A percentile compares a stretch with the other conserved stretches of the same genome.
These are phyloP conservation scores for Calliopum simillimum DNA, from an alignment of 2,888 invertebrate species.

Conservation along the genomic window DNA sequence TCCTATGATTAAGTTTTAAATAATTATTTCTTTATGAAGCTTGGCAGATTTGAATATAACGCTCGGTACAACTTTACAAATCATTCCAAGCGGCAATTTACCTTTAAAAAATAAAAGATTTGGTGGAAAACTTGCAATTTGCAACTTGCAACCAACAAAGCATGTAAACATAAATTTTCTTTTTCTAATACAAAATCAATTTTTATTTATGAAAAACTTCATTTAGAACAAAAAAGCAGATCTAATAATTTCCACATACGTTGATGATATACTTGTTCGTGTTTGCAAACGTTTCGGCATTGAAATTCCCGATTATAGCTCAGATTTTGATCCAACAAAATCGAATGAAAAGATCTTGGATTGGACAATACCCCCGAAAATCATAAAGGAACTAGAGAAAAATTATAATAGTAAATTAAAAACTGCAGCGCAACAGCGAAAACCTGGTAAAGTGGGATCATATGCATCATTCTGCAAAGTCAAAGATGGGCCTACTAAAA, in stretches of 20 bases:
- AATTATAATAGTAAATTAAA: slow-evolving; percentile 69
- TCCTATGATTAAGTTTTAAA: neutral
- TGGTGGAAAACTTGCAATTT: slow-evolving; percentile 89
- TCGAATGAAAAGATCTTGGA: slow-evolving; percentile 67
- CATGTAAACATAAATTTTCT: slow-evolving; percentile 75
- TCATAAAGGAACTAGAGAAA: slow-evolving; percentile 74
- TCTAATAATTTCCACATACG: slow-evolving; percentile 87
- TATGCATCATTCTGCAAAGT: slow-evolving; percentile 37
- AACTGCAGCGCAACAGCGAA: slow-evolving; percentile 51
- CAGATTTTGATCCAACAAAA: slow-evolving; percentile 76
- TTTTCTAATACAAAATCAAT: slow-evolving; percentile 9
- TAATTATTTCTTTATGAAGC: slow-evolving; percentile 70
- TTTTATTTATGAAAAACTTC: slow-evolving; percentile 11
- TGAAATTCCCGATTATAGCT: slow-evolving; percentile 79
- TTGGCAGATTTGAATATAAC: slow-evolving; percentile 93
- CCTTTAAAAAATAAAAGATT: slow-evolving; percentile 87
- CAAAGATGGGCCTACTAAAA: slow-evolving; percentile 38
- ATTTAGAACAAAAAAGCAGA: slow-evolving; percentile 89
- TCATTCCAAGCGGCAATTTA: slow-evolving; percentile 94
- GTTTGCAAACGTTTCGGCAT: slow-evolving; percentile 81
- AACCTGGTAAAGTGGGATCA: slow-evolving; percentile 47
- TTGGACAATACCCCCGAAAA: slow-evolving; percentile 78
- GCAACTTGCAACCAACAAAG: slow-evolving; percentile 98
- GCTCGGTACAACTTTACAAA: slow-evolving; percentile 97
- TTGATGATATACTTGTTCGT: slow-evolving; percentile 83